Conservation (phyloP, 2,113 vertebrate species). For the Pseudorhombus dupliciocellatus region DNA sequence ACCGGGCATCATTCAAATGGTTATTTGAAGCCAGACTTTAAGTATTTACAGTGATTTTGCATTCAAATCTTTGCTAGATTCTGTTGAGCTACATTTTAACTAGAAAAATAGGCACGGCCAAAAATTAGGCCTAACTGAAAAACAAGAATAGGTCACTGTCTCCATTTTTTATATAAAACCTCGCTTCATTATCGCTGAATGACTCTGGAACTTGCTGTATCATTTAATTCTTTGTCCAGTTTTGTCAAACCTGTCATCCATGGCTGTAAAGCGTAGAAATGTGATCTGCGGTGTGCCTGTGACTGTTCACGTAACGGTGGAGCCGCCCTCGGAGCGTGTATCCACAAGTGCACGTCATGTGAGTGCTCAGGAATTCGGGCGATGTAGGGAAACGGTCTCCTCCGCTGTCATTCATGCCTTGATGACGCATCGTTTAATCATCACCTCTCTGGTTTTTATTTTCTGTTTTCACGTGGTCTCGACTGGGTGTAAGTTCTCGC, state of each 20-base stretch:
- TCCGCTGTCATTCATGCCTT: conserved; percentile 40
- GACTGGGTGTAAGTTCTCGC: conserved; percentile 37
- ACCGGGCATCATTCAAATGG: conserved; percentile 4
- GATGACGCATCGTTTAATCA: conserved; percentile 22
- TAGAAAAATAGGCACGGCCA: neutral
- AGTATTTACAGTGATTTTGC: conserved; percentile 24
- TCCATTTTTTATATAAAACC: conserved; percentile 10
- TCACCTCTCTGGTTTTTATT: neutral
- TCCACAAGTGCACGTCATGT: conserved; percentile 69
- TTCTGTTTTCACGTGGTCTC: conserved; percentile 15
- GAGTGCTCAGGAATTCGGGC: conserved; percentile 76
- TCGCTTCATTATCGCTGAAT: neutral
- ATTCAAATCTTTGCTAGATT: neutral
- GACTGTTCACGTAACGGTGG: conserved; percentile 62
- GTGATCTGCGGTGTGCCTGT: conserved; percentile 47
- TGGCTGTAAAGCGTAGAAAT: conserved; percentile 11
- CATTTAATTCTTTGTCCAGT: neutral
- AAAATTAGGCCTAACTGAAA: conserved; percentile 4
- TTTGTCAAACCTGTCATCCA: neutral
- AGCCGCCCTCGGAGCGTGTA: conserved; percentile 72
- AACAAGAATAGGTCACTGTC: neutral
- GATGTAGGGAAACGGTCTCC: conserved; percentile 54
- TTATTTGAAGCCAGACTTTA: conserved; percentile 29
- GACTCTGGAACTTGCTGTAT: neutral
- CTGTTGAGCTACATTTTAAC: neutral